phyloP scores from a whole-genome alignment of 92 coral and sea anemone genomes.

The Siderastrea radians region DNA sequence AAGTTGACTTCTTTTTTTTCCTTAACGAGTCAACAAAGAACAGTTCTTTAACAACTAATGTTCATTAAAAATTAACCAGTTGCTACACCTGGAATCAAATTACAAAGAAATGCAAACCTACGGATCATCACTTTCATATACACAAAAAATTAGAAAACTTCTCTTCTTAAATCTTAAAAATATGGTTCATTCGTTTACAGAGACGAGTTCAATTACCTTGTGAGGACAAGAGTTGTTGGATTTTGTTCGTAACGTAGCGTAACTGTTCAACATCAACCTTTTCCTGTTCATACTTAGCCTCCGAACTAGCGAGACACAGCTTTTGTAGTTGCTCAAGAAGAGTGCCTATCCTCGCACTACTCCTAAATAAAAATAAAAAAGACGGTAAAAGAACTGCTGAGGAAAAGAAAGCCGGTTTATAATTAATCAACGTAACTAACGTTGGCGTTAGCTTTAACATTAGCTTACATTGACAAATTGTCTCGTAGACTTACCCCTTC shows the following conservation, averaged over 20 bases:
- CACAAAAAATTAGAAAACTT: too few species aligned
- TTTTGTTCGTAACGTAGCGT: slow-evolving; percentile 94
- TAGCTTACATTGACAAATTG: slow-evolving; percentile 5
- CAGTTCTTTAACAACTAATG: neutral
- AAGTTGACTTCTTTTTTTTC: too few species aligned
- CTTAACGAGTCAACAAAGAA: slow-evolving; percentile 1
- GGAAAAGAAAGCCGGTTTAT: neutral
- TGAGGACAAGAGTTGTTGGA: slow-evolving; percentile 91
- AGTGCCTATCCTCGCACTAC: slow-evolving; percentile 89
- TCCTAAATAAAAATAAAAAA: slow-evolving; percentile 6
- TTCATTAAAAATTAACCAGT: neutral
- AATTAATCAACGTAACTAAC: neutral
- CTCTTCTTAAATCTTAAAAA: too few species aligned
- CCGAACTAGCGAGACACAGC: slow-evolving; percentile 84
- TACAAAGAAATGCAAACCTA: too few species aligned
- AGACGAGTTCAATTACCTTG: slow-evolving; percentile 71
- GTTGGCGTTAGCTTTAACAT: neutral
- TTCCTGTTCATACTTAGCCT: slow-evolving; percentile 79
- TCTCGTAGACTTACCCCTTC: slow-evolving; percentile 69
- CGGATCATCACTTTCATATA: too few species aligned
- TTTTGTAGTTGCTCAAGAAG: slow-evolving; percentile 93
- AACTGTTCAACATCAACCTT: slow-evolving; percentile 91
- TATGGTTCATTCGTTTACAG: neutral
- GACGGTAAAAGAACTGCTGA: neutral
- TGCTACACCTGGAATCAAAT: neutral